These are phyloP conservation scores for Hydrotaea cyrtoneurina DNA, from an alignment of 2,888 invertebrate species.

Conservation along the genomic window DNA sequence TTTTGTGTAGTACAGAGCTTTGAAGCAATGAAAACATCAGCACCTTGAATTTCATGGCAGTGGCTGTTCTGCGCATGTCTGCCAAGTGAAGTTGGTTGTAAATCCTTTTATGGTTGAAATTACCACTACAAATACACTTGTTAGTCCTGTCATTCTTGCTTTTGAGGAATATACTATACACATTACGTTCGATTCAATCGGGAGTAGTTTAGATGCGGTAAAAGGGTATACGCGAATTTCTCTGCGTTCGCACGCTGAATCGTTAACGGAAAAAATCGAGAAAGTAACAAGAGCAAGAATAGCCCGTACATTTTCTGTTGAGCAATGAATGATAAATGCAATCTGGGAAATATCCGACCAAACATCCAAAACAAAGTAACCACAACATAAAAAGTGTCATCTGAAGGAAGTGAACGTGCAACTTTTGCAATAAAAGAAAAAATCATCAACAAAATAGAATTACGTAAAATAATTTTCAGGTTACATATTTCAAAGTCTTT, in stretches of 20 bases:
- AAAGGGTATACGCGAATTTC: conserved; percentile 58
- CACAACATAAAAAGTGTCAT: background rate
- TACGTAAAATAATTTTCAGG: conserved; percentile 62
- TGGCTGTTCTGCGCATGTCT: conserved; percentile 47
- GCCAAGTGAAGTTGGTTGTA: conserved; percentile 61
- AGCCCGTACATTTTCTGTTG: background rate
- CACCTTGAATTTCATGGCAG: background rate
- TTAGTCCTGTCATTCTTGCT: conserved; percentile 57
- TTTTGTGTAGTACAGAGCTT: background rate
- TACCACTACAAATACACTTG: conserved; percentile 58
- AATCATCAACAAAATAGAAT: conserved; percentile 36
- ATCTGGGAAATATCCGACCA: background rate
- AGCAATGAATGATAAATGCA: conserved; percentile 3
- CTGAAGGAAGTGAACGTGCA: background rate
- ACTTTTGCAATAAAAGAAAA: too few relatives aligned
- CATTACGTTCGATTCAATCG: conserved; percentile 47
- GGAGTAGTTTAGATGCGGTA: conserved; percentile 65
- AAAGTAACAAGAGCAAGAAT: conserved; percentile 20
- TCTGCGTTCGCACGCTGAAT: conserved; percentile 19
- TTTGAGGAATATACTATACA: conserved; percentile 59
- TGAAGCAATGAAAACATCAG: conserved; percentile 39
- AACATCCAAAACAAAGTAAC: background rate
- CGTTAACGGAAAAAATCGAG: conserved; percentile 33
- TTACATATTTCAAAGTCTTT: conserved; percentile 40
- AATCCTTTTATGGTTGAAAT: conserved; percentile 29